Evolutionary conservation across 2,113 vertebrate genomes (phyloP).

Genomic region (Coreoperca whiteheadi): DNA sequence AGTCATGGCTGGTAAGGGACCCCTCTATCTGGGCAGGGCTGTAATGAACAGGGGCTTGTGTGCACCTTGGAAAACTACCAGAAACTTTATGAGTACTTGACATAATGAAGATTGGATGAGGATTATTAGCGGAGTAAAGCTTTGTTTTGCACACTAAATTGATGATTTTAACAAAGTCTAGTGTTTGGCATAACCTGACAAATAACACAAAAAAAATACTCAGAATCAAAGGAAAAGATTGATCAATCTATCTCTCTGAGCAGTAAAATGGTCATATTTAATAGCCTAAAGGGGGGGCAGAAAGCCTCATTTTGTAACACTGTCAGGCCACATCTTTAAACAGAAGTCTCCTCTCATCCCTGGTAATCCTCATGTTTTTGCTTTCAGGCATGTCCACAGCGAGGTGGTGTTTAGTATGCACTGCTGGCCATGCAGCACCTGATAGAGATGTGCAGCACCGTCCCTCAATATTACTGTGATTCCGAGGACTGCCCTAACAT

Average conservation of each 20-base stretch:
- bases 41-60: constrained; percentile 63
- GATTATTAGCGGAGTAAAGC: background rate
- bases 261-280: constrained; percentile 50
- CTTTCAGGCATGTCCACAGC: constrained; percentile 55
- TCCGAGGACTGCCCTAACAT: constrained; percentile 33
- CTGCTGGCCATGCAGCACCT: constrained; percentile 61
- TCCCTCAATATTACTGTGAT: constrained; percentile 54
- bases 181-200: constrained; percentile 15
- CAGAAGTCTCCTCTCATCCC: constrained; percentile 60
- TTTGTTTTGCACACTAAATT: constrained; percentile 5
- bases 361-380: constrained; percentile 70
- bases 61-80: constrained; percentile 20
- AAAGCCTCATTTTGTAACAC: constrained; percentile 53
- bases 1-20: constrained; percentile 84
- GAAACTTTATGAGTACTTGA: background rate
- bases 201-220: constrained; percentile 19
- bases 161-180: background rate
- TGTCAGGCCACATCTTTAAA: constrained; percentile 56
- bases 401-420: constrained; percentile 74
- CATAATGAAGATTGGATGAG: background rate
- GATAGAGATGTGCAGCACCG: constrained; percentile 66
- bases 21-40: constrained; percentile 75
- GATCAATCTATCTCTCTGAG: constrained; percentile 36
- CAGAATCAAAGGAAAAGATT: constrained; percentile 13
- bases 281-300: constrained; percentile 22